Conservation (phyloP, 1,140 invertebrate genomes). For the Sminthurides bifidus region DNA sequence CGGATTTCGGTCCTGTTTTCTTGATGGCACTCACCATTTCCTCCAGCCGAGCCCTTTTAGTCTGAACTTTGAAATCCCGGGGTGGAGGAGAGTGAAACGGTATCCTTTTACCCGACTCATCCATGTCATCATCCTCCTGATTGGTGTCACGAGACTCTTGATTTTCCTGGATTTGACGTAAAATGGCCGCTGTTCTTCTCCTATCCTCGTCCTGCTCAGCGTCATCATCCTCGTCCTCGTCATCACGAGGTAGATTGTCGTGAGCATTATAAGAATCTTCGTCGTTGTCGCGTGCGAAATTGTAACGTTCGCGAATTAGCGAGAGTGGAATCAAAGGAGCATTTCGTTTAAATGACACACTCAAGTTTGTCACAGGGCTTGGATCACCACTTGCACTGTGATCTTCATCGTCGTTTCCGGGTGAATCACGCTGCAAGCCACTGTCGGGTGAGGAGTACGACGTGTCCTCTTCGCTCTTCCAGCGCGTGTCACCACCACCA, state of each 20-base stretch:
- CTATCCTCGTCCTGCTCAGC: background rate
- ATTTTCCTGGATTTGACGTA: too few species aligned
- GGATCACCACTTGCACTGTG: background rate
- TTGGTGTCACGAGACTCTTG: background rate
- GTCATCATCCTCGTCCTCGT: background rate
- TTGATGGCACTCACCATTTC: conserved; percentile 32
- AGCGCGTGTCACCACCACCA: background rate
- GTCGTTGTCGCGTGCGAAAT: conserved; percentile 12
- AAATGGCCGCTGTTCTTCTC: too few species aligned
- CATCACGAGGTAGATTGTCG: background rate
- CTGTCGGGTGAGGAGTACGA: conserved; percentile 28
- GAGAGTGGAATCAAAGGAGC: conserved; percentile 31
- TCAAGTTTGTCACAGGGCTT: too few species aligned
- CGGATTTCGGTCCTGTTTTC: conserved; percentile 3
- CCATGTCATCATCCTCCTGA: background rate
- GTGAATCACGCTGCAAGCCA: conserved; percentile 29
- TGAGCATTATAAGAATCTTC: background rate
- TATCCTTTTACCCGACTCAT: background rate
- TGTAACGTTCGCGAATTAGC: conserved; percentile 25
- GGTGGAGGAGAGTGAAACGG: background rate
- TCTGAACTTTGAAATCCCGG: conserved; percentile 17
- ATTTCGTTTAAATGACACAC: too few species aligned
- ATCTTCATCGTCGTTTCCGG: conserved; percentile 28
- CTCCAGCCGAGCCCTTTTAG: conserved; percentile 30
- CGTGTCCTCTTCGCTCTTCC: conserved; percentile 15